Evolutionary conservation across 1,140 invertebrate species (phyloP).

Genomic region (Cydia amplana): DNA sequence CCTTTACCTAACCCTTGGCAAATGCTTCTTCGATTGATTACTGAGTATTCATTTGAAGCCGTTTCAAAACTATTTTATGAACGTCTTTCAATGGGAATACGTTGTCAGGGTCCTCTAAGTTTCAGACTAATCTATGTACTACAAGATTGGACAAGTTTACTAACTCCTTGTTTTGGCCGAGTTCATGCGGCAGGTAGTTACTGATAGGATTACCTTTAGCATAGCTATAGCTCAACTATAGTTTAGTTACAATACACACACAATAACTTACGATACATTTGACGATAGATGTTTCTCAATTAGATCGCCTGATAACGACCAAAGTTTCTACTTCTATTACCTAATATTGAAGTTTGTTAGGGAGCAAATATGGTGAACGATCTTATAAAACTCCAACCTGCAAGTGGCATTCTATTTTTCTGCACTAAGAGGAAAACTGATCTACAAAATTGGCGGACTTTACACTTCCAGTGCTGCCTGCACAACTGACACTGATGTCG

Average conservation of each 20-base stretch:
- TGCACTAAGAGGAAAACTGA: too few relatives aligned
- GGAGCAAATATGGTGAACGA: too few relatives aligned
- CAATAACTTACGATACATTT: not conserved
- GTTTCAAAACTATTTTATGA: conserved; percentile 50
- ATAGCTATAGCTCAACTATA: not conserved
- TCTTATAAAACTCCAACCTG: too few relatives aligned
- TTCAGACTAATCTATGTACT: conserved; percentile 67
- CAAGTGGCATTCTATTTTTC: too few relatives aligned
- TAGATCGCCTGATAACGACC: not conserved
- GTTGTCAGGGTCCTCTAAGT: conserved; percentile 55
- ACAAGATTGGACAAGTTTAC: conserved; percentile 58
- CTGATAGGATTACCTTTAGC: conserved; percentile 47
- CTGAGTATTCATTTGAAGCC: conserved; percentile 38
- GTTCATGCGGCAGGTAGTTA: conserved; percentile 48
- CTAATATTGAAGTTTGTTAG: conserved; percentile 2
- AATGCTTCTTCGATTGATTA: conserved; percentile 31
- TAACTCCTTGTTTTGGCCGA: conserved; percentile 50
- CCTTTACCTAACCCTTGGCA: conserved; percentile 19
- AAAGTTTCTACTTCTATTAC: not conserved
- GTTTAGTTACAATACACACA: too few relatives aligned
- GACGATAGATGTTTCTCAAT: not conserved
- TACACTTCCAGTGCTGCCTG: too few relatives aligned
- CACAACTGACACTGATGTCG: too few relatives aligned
- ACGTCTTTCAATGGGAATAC: conserved; percentile 41
- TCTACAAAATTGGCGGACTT: too few relatives aligned